Conservation (phyloP, 2,888 invertebrate genomes). For the Drosophila macrospina region DNA sequence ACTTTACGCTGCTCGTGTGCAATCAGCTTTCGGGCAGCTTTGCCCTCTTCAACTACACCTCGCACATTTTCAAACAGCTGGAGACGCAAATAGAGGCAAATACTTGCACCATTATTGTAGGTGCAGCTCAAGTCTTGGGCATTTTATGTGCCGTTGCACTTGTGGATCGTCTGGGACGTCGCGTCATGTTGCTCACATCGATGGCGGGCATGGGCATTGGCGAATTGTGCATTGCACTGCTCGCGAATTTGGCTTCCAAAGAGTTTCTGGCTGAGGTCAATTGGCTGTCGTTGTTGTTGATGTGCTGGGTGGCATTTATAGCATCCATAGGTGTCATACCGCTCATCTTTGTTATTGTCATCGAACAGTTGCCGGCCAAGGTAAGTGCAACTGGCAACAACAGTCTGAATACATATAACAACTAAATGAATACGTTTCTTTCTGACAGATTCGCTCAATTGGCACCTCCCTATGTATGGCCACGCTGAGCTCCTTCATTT, state of each 20-base stretch:
- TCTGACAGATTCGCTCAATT: slow-evolving; percentile 76
- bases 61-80: slow-evolving; percentile 74
- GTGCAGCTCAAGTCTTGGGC: slow-evolving; percentile 73
- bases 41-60: slow-evolving; percentile 79
- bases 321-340: slow-evolving; percentile 77
- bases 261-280: slow-evolving; percentile 55
- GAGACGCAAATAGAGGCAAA: slow-evolving; percentile 72
- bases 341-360: slow-evolving; percentile 74
- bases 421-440: slow-evolving; percentile 5
- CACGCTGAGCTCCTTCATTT: slow-evolving; percentile 72
- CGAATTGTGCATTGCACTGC: slow-evolving; percentile 64
- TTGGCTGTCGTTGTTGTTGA: slow-evolving; percentile 76
- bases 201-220: slow-evolving; percentile 71
- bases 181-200: slow-evolving; percentile 71
- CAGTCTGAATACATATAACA: neutral
- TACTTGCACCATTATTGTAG: slow-evolving; percentile 77
- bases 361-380: slow-evolving; percentile 80
- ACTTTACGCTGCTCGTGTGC: slow-evolving; percentile 64
- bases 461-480: slow-evolving; percentile 77
- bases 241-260: slow-evolving; percentile 54
- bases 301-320: slow-evolving; percentile 71
- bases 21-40: slow-evolving; percentile 78
- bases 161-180: slow-evolving; percentile 77
- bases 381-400: slow-evolving; percentile 47
- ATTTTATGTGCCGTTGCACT: slow-evolving; percentile 64